Conservation (phyloP, 2,113 vertebrate species). For the Maylandia zebra region DNA sequence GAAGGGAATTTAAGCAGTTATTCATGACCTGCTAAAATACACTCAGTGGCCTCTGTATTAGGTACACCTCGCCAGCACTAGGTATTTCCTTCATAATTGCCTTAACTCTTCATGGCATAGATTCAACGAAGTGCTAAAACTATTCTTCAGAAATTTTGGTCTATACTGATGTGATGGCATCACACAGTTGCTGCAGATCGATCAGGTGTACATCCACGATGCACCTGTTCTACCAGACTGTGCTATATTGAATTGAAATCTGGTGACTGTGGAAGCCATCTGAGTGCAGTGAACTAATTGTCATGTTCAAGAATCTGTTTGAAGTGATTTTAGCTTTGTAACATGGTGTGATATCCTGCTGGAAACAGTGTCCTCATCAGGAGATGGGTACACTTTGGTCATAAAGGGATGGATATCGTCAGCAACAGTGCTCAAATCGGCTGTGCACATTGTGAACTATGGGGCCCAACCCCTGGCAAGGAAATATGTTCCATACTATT, state of each 20-base stretch:
- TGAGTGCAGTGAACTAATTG: background rate
- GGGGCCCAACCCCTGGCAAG: background rate
- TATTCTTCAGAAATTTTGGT: background rate
- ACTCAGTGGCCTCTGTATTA: accelerated
- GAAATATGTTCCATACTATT: accelerated
- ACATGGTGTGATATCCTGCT: background rate
- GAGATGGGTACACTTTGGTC: background rate
- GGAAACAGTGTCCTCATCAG: background rate
- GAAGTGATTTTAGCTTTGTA: background rate
- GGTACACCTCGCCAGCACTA: background rate
- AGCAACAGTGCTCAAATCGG: background rate
- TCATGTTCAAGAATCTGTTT: background rate
- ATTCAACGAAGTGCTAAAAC: background rate
- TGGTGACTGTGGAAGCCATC: background rate
- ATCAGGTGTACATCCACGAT: background rate
- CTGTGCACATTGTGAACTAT: background rate
- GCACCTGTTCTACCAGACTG: background rate
- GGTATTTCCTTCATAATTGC: background rate
- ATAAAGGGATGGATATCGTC: background rate
- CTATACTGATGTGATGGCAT: background rate
- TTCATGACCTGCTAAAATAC: background rate
- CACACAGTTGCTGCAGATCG: background rate
- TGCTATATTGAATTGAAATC: background rate
- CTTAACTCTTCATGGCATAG: background rate
- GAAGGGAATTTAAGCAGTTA: background rate